Evolutionary conservation across 2,888 invertebrate species (phyloP).

Genomic region (Drosophila colorata): DNA sequence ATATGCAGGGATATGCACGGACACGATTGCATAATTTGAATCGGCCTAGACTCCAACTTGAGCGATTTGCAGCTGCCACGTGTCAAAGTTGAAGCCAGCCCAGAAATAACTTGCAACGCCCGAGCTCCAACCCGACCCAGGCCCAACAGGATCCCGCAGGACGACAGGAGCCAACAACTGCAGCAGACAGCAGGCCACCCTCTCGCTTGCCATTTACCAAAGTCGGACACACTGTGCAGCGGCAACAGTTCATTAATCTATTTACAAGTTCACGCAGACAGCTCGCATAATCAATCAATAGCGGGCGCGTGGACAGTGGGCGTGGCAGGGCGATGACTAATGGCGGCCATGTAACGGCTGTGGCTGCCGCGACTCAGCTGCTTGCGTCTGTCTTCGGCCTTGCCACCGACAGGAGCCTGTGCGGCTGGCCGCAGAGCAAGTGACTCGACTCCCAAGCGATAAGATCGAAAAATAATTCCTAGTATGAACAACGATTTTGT

Average conservation of each 20-base stretch:
- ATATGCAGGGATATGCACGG: slow-evolving; percentile 46
- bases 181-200: slow-evolving; percentile 37
- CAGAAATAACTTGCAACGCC: slow-evolving; percentile 2
- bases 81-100: slow-evolving; percentile 36
- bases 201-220: slow-evolving; percentile 4
- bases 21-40: slow-evolving; percentile 73
- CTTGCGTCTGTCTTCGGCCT: slow-evolving; percentile 8
- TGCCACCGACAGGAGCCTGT: too few species aligned
- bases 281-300: slow-evolving; percentile 82
- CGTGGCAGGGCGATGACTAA: slow-evolving; percentile 55
- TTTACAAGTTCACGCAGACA: slow-evolving; percentile 80
- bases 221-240: slow-evolving; percentile 43
- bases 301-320: slow-evolving; percentile 51
- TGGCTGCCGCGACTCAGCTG: not conserved
- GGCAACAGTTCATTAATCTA: slow-evolving; percentile 82
- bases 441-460: not conserved
- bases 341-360: slow-evolving; percentile 49
- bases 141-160: not conserved
- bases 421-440: too few species aligned
- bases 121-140: not conserved
- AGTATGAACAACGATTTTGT: too few species aligned
- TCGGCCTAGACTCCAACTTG: slow-evolving; percentile 18
- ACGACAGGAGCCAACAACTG: slow-evolving; percentile 28
- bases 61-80: slow-evolving; percentile 49
- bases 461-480: too few species aligned